Base-by-base conservation (phyloP, 2,113 vertebrate genomes). In the Nymphicus hollandicus region DNA sequence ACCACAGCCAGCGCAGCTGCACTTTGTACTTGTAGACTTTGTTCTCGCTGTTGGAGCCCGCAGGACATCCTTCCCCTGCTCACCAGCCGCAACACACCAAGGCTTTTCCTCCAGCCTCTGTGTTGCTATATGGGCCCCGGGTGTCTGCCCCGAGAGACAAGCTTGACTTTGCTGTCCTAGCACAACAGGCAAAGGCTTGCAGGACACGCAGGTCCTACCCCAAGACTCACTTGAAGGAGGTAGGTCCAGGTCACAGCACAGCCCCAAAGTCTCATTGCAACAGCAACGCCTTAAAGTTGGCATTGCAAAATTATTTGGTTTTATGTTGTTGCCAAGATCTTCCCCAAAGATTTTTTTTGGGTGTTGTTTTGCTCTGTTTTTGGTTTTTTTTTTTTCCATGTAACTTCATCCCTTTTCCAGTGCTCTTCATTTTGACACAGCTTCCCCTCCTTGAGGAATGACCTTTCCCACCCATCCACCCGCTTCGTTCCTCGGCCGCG, bases 41-140 rank as follows among this genome's bases (percentile, higher is more conserved):
- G 73, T 53, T 88, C 78, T 91, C 1, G 4, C 43, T 63, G 7
- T 39, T 0, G 0, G 73, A 79, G 55, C 78, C 78, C 7, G 0
- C 1, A 1, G 52, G 58, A 92, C 12, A 28, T 41, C 39, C n/a
- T 93, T 71, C 43, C 17, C 13, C 39, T 68, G 31, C 52, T 58
- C 4, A 0, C 39, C 1, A 1, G 35, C 27, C 10, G 1, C 12
- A 0, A 46, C 2, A 0, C 4, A 1, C 25, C 0, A 0, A 71
- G 81, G 65, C 50, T 85, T n/a, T 31, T 94, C 23, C 56, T 71
- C 29, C 68, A 86, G 47, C 56, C 11, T 77, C 41, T 41, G 4
- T 68, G 24, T 24, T 47, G 24, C 25, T 53, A 20, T 5, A 15
- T 3, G 6, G 31, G n/a, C 41, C 2, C 3, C 17, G 16, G n/a